Percentiles rank a stretch among this genome's conserved stretches.
Conservation (phyloP, 2,797 vertebrate species). For the Loriculus beryllinus region DNA sequence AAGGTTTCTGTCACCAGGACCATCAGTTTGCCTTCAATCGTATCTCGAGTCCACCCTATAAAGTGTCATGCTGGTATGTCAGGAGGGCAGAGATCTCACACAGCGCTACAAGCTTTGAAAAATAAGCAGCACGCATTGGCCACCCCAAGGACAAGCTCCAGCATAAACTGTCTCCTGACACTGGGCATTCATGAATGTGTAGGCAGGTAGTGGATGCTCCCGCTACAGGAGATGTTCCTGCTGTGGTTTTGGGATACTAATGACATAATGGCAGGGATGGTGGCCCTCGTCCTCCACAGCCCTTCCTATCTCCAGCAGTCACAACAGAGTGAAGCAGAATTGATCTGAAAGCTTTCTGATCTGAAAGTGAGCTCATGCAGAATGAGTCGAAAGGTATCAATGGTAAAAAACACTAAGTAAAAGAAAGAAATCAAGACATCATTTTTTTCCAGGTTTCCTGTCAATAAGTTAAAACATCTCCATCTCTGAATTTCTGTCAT, state of each 20-base stretch:
- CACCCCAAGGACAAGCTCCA: background rate
- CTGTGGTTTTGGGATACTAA: background rate
- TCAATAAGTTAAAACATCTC: background rate
- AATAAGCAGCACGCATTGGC: rapidly evolving
- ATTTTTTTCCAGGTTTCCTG: background rate
- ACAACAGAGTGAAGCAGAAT: background rate
- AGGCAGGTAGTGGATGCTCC: background rate
- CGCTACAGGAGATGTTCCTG: background rate
- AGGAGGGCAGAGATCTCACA: background rate
- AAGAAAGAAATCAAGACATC: background rate
- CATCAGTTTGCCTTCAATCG: background rate
- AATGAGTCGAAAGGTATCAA: background rate
- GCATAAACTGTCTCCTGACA: background rate
- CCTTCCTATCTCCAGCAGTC: background rate
- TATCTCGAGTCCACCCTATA: background rate
- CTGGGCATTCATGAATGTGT: rapidly evolving
- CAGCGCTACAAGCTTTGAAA: background rate
- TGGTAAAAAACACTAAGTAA: background rate
- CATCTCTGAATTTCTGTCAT: background rate
- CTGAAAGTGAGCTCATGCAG: background rate
- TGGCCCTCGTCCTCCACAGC: background rate
- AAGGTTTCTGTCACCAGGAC: background rate
- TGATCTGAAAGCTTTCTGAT: background rate
- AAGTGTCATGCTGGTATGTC: background rate
- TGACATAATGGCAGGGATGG: background rate